Conservation (phyloP, 2,113 vertebrate species). For the Corvus moneduloides region DNA sequence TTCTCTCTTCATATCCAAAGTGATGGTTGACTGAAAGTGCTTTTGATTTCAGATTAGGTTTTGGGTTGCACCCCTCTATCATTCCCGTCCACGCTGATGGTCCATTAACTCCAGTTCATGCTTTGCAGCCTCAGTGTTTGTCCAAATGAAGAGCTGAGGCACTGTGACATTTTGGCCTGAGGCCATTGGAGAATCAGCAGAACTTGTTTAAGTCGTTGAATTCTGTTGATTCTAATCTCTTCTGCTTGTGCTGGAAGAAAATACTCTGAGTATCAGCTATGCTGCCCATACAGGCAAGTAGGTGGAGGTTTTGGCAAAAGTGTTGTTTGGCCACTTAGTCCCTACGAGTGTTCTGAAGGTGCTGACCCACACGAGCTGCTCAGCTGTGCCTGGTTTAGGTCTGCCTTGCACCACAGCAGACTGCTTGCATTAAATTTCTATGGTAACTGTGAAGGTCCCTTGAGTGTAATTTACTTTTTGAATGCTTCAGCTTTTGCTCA, state of each 20-base stretch:
- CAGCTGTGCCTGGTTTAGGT: background rate
- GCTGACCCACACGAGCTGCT: background rate
- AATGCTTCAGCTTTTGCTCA: background rate
- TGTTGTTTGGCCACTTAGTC: background rate
- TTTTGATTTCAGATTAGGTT: background rate
- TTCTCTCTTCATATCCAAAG: background rate
- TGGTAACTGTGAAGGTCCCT: background rate
- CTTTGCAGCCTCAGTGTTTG: background rate
- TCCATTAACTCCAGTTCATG: background rate
- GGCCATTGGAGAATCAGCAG: constrained; percentile 5
- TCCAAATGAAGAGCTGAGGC: background rate
- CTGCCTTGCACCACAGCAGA: background rate
- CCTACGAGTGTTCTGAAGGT: background rate
- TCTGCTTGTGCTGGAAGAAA: background rate
- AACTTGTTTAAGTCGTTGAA: constrained; percentile 8
- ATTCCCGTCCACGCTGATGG: background rate
- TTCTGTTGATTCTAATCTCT: constrained; percentile 23
- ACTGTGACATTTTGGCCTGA: background rate
- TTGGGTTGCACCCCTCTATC: background rate
- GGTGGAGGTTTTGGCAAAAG: background rate
- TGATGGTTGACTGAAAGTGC: background rate
- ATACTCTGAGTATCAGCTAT: background rate
- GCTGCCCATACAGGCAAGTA: background rate
- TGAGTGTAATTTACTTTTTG: background rate
- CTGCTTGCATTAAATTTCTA: background rate